Percentiles rank a stretch among this genome's conserved stretches.
These are phyloP conservation scores for Ranitomeya imitator DNA, from an alignment of 2,113 vertebrate genomes.

Conservation along the genomic window DNA sequence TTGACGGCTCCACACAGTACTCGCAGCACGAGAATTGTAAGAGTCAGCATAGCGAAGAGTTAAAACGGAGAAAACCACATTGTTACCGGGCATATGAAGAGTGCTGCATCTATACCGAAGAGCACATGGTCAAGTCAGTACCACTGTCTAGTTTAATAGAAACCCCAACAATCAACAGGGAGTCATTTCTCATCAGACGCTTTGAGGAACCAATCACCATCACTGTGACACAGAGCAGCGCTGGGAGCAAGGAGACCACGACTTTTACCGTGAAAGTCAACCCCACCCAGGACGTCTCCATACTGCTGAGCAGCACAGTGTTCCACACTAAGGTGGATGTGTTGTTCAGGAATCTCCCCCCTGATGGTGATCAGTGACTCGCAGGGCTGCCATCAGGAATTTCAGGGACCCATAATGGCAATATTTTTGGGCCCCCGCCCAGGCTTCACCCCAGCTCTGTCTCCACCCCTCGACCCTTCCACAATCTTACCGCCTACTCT, in stretches of 20 bases:
- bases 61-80: background rate
- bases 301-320: background rate
- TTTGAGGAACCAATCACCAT: background rate
- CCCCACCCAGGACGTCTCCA: background rate
- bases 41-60: background rate
- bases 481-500: too few relatives aligned
- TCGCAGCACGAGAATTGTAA: background rate
- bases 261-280: background rate
- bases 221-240: background rate
- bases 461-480: too few relatives aligned
- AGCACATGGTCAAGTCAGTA: background rate
- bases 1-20: background rate
- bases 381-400: too few relatives aligned
- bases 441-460: too few relatives aligned
- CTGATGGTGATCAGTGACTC: too few relatives aligned
- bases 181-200: too few relatives aligned
- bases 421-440: too few relatives aligned
- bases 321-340: background rate
- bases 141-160: too few relatives aligned
- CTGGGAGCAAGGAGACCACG: background rate
- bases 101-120: background rate
- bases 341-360: background rate
- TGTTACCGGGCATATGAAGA: background rate
- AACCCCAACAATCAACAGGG: too few relatives aligned
- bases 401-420: too few relatives aligned